Conservation (phyloP, 2,888 invertebrate species). For the Torymus tubicola region DNA sequence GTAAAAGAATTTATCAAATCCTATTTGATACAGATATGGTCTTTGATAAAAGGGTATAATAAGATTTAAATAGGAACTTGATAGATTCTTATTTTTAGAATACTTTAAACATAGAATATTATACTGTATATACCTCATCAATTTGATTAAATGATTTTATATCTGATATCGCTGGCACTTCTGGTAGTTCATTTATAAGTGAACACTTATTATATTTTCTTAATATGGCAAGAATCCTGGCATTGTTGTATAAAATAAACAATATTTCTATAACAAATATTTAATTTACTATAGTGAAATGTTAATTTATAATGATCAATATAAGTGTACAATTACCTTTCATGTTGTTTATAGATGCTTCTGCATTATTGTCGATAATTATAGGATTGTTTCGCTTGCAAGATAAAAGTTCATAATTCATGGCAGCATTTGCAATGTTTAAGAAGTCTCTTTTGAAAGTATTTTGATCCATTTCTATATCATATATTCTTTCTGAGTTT, state of each 20-base stretch:
- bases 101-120: background rate
- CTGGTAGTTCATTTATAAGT: conserved; percentile 79
- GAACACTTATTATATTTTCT: conserved; percentile 81
- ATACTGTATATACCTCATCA: conserved; percentile 45
- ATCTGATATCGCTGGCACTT: conserved; percentile 77
- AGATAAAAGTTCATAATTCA: conserved; percentile 83
- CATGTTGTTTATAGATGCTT: too few species aligned
- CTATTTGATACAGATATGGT: too few species aligned
- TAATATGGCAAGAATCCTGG: conserved; percentile 83
- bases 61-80: too few species aligned
- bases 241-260: conserved; percentile 88
- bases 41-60: too few species aligned
- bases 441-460: conserved; percentile 78
- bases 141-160: conserved; percentile 78
- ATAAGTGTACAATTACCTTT: too few species aligned
- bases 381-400: conserved; percentile 81
- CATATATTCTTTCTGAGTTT: conserved; percentile 83
- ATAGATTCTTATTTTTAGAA: too few species aligned
- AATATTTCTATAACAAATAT: conserved; percentile 79
- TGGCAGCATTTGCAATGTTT: conserved; percentile 82
- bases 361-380: conserved; percentile 76
- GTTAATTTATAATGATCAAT: too few species aligned
- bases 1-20: too few species aligned
- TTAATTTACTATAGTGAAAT: too few species aligned
- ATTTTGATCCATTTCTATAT: conserved; percentile 77